Evolutionary conservation across 2,888 invertebrate species (phyloP).

Genomic region (Galeruca laticollis): DNA sequence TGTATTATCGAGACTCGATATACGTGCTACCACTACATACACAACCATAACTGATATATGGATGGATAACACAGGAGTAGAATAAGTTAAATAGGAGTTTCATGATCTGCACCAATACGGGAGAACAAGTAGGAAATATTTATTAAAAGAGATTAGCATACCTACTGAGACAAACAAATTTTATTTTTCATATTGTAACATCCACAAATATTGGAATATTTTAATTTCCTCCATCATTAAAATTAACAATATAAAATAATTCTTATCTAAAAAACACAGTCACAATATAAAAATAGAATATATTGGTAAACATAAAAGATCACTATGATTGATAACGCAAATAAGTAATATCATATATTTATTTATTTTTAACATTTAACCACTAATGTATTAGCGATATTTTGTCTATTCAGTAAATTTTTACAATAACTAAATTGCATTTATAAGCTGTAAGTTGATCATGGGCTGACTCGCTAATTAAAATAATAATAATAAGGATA

Average conservation of each 20-base stretch:
- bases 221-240: conserved; percentile 20
- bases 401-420: conserved; percentile 25
- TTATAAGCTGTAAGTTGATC: background rate
- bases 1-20: no score
- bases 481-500: no score
- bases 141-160: no score
- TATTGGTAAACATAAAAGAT: conserved; percentile 41
- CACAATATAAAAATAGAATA: conserved; percentile 50
- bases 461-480: background rate
- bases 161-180: conserved; percentile 34
- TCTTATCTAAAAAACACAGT: conserved; percentile 39
- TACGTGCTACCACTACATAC: no score
- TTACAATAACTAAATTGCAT: conserved; percentile 35
- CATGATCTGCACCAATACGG: background rate
- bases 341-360: conserved; percentile 43
- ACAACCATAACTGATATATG: no score
- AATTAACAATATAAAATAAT: conserved; percentile 37
- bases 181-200: conserved; percentile 44
- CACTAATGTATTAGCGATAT: conserved; percentile 35
- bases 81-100: no score
- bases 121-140: no score
- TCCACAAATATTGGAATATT: conserved; percentile 19
- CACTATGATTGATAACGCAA: conserved; percentile 26
- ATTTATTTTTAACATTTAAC: conserved; percentile 39
- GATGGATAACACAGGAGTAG: no score